Evolutionary conservation across 2,888 invertebrate species (phyloP), one percentile per base, ranked within the genome.

Genomic region (Heliconius aoede): DNA sequence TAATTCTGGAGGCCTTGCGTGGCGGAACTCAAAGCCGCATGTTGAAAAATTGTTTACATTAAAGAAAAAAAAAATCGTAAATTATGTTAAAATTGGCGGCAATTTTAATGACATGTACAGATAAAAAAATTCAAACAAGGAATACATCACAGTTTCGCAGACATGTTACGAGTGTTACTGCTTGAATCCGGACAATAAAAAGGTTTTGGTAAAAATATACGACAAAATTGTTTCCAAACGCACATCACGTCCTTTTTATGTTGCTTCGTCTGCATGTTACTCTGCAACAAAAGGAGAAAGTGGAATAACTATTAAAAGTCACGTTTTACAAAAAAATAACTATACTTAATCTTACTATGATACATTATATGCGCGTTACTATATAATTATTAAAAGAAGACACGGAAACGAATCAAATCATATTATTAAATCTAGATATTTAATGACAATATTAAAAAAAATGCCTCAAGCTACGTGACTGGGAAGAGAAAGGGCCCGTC

Each of bases 191-290:
- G 87, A 74, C 89, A 89, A 78, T 87, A 88, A 18, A 90, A 80
- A 4, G 87, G 81, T 79, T 86, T 88, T 4, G 91, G 91, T 74
- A 91, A 83, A 77, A 94, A 87, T 74, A 90, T 83, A 74, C 88
- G 86, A 3, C 91, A 87, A 58, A 94, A 86, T 83, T 89, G 85
- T 81, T 90, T 90, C 91, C 93, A 84, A 81, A 91, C 82, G 3
- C 89, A 89, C 78, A 90, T 88, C 74, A 86, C 84, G 72, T 83
- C 87, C 77, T 82, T 81, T 78, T 85, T 88, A 26, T 83, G 84
- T 78, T 83, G 83, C 74, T 81, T 82, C 11, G 80, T 79, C 91
- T 91, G 91, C 74, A 89, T 88, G 78, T 80, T 83, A 83, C 74
- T 67, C 79, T 84, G 82, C 69, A 82, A 79, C 76, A 81, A 74